A percentile compares a stretch with the other conserved stretches of the same genome.
These are phyloP conservation scores for Novumbra hubbsi DNA, from an alignment of 2,797 vertebrate genomes.

Conservation along the genomic window DNA sequence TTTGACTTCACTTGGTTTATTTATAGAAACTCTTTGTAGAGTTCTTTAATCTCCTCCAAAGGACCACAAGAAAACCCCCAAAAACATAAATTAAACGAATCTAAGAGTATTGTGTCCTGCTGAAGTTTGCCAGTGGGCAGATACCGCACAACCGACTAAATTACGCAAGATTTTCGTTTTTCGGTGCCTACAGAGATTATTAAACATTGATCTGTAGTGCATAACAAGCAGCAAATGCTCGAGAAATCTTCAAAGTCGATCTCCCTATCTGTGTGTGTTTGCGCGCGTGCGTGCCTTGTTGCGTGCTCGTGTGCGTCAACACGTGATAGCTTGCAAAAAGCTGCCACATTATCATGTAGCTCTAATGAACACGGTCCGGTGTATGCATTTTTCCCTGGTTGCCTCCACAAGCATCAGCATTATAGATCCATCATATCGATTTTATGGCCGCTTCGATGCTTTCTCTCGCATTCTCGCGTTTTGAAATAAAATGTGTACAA, in stretches of 20 bases:
- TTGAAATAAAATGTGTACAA: constrained; percentile 15
- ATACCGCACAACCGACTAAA: no score
- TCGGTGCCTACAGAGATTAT: no score
- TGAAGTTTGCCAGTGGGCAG: no score
- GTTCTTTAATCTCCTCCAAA: no score
- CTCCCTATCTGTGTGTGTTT: neutral
- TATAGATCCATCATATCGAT: neutral
- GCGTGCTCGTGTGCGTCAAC: neutral
- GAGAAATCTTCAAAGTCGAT: no score
- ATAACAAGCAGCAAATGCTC: no score
- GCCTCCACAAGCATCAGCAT: neutral
- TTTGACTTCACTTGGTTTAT: no score
- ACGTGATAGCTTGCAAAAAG: neutral
- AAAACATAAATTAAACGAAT: no score
- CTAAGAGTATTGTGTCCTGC: no score
- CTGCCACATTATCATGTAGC: neutral
- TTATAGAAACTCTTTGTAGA: no score
- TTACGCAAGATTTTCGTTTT: neutral
- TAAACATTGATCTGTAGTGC: no score
- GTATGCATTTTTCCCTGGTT: neutral
- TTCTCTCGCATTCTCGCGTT: neutral
- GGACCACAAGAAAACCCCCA: no score
- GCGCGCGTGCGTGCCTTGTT: neutral
- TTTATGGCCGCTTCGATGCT: neutral
- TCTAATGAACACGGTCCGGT: neutral